Evolutionary conservation across 53 echinoderm and acorn worm genomes (phyloP), one percentile per base, ranked within the genome.

Genomic region (Pentamera pediparva): DNA sequence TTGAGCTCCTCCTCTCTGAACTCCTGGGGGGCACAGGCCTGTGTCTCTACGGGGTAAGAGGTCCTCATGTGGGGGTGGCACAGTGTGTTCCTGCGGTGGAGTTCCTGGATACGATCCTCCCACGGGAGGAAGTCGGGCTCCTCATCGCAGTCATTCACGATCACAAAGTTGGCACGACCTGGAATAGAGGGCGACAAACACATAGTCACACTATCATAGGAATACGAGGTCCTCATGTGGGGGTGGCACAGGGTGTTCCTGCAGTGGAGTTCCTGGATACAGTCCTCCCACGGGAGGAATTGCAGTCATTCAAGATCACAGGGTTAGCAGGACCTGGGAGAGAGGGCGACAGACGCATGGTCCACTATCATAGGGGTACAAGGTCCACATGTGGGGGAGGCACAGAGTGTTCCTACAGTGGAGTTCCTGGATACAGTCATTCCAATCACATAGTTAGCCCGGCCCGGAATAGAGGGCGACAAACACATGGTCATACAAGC

Each of bases 401-500:
- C 91, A 91, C 24, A 91, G 86, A 17, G 96, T 91, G 78, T 96
- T 96, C 33, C 96, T 59, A 2, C 96, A 84, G 72, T 96, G 91
- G 13, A 96, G 75, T 48, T 96, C 96, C 0, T 82, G 62, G 22
- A 96, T 49, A 0, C 96, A 52, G 61, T 90, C 84, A 41, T 90
- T 81, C 91, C 96, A 96, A 96, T 70, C 51, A 85, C 82, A 81
- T 52, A 72, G 53, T 72, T 72, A 18, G 73, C 52, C 10, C 73
- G 18, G 7, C 73, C 73, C 51, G 71, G 20, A 28, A 57, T 11
- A 26, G 11, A 22, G 20, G 11, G 54, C n/a, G n/a, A n/a, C n/a
- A n/a, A n/a, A n/a, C n/a, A n/a, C 47, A 1, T 45, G n/a, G n/a
- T 45, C 47, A 1, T 45, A n/a, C 12, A 15, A 45, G 12, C 12